phyloP scores from a whole-genome alignment of 2,113 vertebrate species.

The Clupea harengus region DNA sequence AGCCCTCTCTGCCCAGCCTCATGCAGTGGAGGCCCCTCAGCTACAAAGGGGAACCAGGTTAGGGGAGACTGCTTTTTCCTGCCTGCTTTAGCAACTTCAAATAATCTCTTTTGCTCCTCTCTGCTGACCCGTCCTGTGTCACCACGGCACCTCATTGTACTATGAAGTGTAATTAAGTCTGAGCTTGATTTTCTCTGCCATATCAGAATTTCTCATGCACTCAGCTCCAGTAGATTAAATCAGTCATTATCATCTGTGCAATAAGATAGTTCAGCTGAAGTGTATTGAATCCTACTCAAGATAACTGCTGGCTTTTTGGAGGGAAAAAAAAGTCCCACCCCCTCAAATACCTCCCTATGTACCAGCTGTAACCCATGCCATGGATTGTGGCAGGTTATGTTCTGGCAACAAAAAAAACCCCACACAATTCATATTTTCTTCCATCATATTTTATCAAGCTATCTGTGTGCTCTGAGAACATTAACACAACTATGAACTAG shows the following conservation, averaged over 20 bases:
- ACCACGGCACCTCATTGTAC: background rate
- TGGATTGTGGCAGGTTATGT: too few species aligned
- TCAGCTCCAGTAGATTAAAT: background rate
- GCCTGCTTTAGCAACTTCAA: background rate
- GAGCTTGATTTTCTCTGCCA: background rate
- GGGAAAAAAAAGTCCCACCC: background rate
- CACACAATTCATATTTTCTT: background rate
- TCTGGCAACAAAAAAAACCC: background rate
- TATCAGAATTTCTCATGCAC: background rate
- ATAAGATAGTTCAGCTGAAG: background rate
- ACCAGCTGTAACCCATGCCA: background rate
- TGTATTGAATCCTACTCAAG: background rate
- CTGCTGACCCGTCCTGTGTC: background rate
- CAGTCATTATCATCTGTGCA: background rate
- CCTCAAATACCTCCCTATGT: background rate
- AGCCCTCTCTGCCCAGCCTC: constrained; percentile 13
- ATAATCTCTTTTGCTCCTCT: background rate
- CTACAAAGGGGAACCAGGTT: background rate
- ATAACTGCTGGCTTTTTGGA: background rate
- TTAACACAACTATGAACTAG: too few species aligned
- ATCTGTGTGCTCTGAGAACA: too few species aligned
- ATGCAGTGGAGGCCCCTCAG: background rate
- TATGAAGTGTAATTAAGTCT: background rate
- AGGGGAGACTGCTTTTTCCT: background rate
- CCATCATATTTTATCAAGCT: too few species aligned